Percentiles rank a stretch among this genome's conserved stretches.
Evolutionary conservation across 64 coral and sea anemone species (phyloP).

Genomic region (Stichodactyla mertensii): DNA sequence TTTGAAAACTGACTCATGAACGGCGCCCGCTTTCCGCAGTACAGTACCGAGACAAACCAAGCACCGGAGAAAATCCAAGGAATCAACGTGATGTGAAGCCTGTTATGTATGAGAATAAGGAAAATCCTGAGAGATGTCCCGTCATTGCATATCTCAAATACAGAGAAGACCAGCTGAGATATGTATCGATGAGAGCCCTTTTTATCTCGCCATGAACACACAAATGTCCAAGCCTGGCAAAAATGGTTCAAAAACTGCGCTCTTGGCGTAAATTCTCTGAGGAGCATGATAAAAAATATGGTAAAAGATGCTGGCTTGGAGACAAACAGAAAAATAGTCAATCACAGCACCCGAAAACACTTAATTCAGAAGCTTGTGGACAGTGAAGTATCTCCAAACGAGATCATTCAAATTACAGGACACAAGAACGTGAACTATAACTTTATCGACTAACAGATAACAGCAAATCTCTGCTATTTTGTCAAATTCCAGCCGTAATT

Average conservation of each 20-base stretch:
- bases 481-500: too few species aligned
- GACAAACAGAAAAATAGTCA: too few species aligned
- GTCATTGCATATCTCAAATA: slow-evolving; percentile 34
- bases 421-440: too few species aligned
- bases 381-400: too few species aligned
- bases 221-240: not conserved
- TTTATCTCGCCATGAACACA: slow-evolving; percentile 64
- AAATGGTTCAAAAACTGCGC: not conserved
- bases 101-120: not conserved
- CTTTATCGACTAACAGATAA: too few species aligned
- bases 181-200: slow-evolving; percentile 53
- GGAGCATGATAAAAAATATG: too few species aligned
- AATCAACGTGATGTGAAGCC: slow-evolving; percentile 19
- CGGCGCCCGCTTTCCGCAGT: not conserved
- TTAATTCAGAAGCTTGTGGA: too few species aligned
- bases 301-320: too few species aligned
- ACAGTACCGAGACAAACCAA: slow-evolving; percentile 12
- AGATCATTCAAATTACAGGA: too few species aligned
- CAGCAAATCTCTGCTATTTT: too few species aligned
- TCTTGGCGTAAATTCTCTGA: too few species aligned
- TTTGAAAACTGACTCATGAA: slow-evolving; percentile 21
- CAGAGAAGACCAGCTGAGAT: slow-evolving; percentile 60
- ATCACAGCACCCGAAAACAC: too few species aligned
- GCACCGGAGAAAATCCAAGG: slow-evolving; percentile 10
- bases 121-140: not conserved